These are phyloP conservation scores for Psophia crepitans DNA, from an alignment of 2,113 vertebrate genomes.

Conservation along the genomic window DNA sequence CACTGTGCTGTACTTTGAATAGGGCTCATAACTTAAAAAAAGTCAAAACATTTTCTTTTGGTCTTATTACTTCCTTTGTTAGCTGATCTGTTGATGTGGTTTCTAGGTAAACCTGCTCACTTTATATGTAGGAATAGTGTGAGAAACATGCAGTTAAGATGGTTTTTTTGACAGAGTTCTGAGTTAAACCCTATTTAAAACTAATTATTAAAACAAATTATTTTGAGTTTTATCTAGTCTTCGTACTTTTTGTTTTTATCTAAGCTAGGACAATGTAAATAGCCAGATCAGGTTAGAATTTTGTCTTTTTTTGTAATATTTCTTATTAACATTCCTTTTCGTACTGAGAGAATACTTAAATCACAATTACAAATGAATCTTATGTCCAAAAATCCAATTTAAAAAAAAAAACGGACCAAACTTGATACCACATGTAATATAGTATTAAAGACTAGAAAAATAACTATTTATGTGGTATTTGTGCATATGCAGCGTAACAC, in stretches of 20 bases:
- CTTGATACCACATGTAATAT: neutral
- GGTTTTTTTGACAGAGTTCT: neutral
- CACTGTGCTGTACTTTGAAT: neutral
- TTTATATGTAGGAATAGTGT: neutral
- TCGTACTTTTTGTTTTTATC: neutral
- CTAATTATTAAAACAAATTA: neutral
- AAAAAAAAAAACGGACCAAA: neutral
- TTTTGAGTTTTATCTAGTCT: neutral
- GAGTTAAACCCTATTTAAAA: neutral
- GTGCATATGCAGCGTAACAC: neutral
- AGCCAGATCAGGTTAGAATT: neutral
- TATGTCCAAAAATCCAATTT: neutral
- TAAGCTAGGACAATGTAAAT: neutral
- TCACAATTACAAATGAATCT: neutral
- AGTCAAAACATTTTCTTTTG: neutral
- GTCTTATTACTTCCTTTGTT: neutral
- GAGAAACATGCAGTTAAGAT: neutral
- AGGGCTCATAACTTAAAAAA: neutral
- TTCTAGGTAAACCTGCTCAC: neutral
- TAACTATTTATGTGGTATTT: neutral
- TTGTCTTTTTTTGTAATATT: neutral
- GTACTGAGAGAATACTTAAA: neutral
- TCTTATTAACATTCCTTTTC: neutral
- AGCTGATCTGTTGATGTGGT: neutral
- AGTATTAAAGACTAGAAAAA: neutral